phyloP scores from a whole-genome alignment of 2,888 invertebrate genomes.

The Mimachlamys varia region DNA sequence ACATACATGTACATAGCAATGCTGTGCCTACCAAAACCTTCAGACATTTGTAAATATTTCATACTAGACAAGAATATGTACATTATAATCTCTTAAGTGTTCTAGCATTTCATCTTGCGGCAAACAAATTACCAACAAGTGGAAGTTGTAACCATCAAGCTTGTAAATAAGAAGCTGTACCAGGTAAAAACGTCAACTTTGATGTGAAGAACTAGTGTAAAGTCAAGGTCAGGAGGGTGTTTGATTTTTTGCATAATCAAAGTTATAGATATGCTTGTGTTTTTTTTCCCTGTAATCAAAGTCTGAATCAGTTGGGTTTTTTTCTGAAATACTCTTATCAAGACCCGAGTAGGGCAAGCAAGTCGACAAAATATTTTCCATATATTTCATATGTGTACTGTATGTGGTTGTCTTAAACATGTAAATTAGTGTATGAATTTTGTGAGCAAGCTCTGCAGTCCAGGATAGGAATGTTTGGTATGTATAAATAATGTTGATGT shows the following conservation, averaged over 20 bases:
- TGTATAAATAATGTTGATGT: neutral
- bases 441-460: neutral
- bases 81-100: neutral
- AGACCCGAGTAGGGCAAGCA: neutral
- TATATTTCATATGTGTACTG: neutral
- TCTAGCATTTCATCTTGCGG: neutral
- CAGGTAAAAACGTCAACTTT: neutral
- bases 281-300: neutral
- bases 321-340: neutral
- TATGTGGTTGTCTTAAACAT: neutral
- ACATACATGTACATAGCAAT: neutral
- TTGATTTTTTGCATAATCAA: neutral
- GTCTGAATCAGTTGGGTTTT: neutral
- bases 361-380: neutral
- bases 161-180: neutral
- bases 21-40: neutral
- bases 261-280: neutral
- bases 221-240: neutral
- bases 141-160: neutral
- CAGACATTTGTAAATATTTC: constrained; percentile 14
- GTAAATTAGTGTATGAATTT: neutral
- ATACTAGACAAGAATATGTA: constrained; percentile 14
- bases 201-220: neutral
- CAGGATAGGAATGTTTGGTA: neutral
- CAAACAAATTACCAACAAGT: neutral